Percentiles rank a stretch among this genome's conserved stretches.
These are phyloP conservation scores for Busseola fusca DNA, from an alignment of 2,888 invertebrate genomes.

Conservation along the genomic window DNA sequence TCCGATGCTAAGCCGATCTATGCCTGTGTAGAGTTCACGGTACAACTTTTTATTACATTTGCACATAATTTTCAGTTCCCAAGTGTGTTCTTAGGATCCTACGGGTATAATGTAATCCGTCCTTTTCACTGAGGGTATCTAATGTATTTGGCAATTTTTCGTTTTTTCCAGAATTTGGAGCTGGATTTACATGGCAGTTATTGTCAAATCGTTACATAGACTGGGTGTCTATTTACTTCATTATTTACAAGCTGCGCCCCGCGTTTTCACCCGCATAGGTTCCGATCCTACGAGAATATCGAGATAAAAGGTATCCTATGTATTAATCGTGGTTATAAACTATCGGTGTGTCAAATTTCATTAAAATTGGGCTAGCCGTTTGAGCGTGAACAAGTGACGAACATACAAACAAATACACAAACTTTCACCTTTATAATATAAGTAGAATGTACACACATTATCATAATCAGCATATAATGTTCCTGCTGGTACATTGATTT, in stretches of 20 bases:
- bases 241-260: not conserved
- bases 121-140: constrained; percentile 19
- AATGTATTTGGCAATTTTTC: constrained; percentile 39
- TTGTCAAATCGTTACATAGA: not conserved
- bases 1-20: constrained; percentile 1
- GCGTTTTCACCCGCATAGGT: no score
- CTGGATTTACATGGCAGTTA: constrained; percentile 31
- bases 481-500: no score
- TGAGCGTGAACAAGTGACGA: no score
- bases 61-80: constrained; percentile 49
- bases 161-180: constrained; percentile 9
- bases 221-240: not conserved
- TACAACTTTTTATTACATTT: constrained; percentile 55
- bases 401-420: no score
- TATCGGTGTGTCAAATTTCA: no score
- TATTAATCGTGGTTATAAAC: no score
- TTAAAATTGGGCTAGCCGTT: no score
- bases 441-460: no score
- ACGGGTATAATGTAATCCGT: constrained; percentile 39
- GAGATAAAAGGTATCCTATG: no score
- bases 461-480: no score
- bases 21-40: not conserved
- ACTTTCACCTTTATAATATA: no score
- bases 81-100: constrained; percentile 53
- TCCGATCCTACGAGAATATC: no score